Base-by-base conservation (phyloP, 2,888 invertebrate species). In the Pedicia rivosa region DNA sequence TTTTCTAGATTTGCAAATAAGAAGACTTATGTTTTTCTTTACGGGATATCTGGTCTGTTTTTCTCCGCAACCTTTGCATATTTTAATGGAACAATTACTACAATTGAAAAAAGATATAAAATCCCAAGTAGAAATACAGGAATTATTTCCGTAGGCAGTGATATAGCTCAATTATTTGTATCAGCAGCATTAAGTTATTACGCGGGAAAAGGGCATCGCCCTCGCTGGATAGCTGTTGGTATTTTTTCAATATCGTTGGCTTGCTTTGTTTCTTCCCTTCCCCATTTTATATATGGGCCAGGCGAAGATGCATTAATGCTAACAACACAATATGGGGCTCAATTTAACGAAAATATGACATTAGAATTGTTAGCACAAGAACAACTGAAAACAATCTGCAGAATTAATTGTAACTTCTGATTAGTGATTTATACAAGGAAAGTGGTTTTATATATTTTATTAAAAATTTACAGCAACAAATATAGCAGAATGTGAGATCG, bases 201-300 rank as follows among this genome's bases (percentile, higher is more conserved):
- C 48, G 66, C 65, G 17, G 65, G 65, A 39, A 58, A 58, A 42
- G 63, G 67, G 38, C 66, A 68, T 51, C 56, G 70, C 43, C 69
- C 71, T 5, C 52, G 66, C 48, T 67, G 68, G 67, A 64, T 68
- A 42, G 66, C 66, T 12, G 50, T 63, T 27, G 56, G 57, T 24
- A 50, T 57, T 46, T 57, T 32, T 5, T 9, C 32, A 13, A 20
- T 73, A 17, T 74, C 76, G 1, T 50, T 69, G 3, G 77, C 74
- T 52, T 78, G 78, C 49, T 58, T 76, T 38, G 51, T 78, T 49
- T 74, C 74, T 36, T 73, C 74, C 36, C 54, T 75, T 10, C 78
- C 78, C 1, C 78, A 78, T 50, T 68, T 76, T 43, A 55, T 78
- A 1, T 78, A 76, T 48, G 77, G 78, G 0, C 70, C 76, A 2